Evolutionary conservation across 2,113 vertebrate species (phyloP), one percentile per base, ranked within the genome.

Genomic region (Castor canadensis): DNA sequence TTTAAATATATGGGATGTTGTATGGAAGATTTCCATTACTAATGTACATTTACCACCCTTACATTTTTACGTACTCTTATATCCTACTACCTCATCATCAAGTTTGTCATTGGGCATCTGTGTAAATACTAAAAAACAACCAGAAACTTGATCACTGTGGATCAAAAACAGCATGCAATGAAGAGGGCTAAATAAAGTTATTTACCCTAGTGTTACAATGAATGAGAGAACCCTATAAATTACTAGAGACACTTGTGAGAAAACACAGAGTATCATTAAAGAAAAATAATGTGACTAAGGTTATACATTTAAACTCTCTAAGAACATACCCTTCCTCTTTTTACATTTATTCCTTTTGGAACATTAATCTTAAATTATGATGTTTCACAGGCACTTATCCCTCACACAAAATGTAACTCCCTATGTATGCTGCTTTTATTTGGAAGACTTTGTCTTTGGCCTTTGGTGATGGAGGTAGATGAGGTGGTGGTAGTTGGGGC

Each of bases 11-110:
- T 45, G 28, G 20, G 26, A 11, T 72, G 7, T 81, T 89, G 93
- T 79, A 95, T 81, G 89, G 54, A 79, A 64, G 69, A 76, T 54
- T 91, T 64, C 91, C 67, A 22, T 85, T 62, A 38, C 19, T 82
- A 77, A 45, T 71, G 9, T 60, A 64, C 58, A 64, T 30, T 83
- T 73, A 60, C 28, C 86, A 2, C 58, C 76, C n/a, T 67, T 90
- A 64, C 47, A 54, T 71, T 85, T 93, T 22, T 64, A 83, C 38
- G 9, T 77, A 5, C 8, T 60, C 20, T 45, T 43, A 66, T 67
- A 64, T 40, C 24, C 3, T 91, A 43, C 72, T 9, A 71, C 1
- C 35, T 9, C 2, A 4, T 32, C 35, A 26, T 60, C 16, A 9
- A 1, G 6, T 69, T 82, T 77, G 67, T 75, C 66, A 62, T 6